Evolutionary conservation across 1,140 invertebrate genomes (phyloP), one percentile per base, ranked within the genome.

Genomic region (Eufriesea mexicana): DNA sequence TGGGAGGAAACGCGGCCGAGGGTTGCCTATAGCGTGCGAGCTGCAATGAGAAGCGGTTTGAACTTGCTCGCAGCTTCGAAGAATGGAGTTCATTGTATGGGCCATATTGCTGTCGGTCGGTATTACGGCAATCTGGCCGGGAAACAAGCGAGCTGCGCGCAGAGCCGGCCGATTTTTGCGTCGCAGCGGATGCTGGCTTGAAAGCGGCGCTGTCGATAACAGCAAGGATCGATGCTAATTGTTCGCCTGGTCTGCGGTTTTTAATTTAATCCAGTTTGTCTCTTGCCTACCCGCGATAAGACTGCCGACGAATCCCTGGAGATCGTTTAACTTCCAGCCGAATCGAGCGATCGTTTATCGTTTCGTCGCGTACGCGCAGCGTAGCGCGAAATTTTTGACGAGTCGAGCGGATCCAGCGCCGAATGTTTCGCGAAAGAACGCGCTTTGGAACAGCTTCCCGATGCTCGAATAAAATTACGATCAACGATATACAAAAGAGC

Each of bases 61-160:
- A 74, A 81, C 28, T 71, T 82, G 25, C 57, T 61, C n/a, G n/a
- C 25, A 47, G 57, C 61, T 51, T 82, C n/a, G 47, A 79, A 73
- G 42, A 84, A 81, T 85, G 80, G 49, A 89, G 83, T 90, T 91
- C 86, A 89, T 89, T 88, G 81, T 89, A 86, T 80, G 85, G 55
- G 23, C 67, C 76, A 87, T 83, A 90, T 87, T 89, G 88, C 72
- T 79, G 72, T 61, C 64, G 73, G 64, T 79, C 57, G 59, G 54
- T 83, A 71, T 72, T 87, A 79, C 62, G 79, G 80, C 77, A 90
- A 90, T 88, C 82, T 84, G 72, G 57, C 73, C 59, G 79, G 57
- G 64, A 83, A 86, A 83, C 78, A 77, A 49, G 45, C 67, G 25
- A 84, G 67, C 61, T 72, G 68, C 87, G 67, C 42, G 28, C 1